phyloP scores from a whole-genome alignment of 2,113 vertebrate genomes.

The Hiodon tergisus region DNA sequence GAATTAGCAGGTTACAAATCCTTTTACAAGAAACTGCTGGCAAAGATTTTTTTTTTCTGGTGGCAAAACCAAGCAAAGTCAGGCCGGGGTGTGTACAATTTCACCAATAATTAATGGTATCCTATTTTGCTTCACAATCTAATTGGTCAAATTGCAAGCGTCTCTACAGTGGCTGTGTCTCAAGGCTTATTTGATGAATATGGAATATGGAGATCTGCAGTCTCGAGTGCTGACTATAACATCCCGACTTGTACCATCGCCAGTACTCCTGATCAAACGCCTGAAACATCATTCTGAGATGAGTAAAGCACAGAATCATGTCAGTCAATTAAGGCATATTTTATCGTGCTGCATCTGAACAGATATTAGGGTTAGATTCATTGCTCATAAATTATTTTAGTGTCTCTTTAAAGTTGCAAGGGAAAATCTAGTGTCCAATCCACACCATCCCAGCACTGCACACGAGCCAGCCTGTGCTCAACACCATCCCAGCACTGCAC shows the following conservation, averaged over 20 bases:
- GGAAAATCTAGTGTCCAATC: no score
- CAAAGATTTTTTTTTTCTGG: background rate
- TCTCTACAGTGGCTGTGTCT: background rate
- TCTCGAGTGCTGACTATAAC: background rate
- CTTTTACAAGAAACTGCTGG: conserved; percentile 14
- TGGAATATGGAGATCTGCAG: background rate
- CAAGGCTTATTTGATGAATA: background rate
- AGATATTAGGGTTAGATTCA: background rate
- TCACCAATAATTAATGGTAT: background rate
- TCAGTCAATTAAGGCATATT: background rate
- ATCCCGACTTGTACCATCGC: background rate
- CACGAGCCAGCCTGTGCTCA: no score
- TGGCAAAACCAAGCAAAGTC: background rate
- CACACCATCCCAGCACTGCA: no score
- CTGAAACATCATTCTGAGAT: background rate
- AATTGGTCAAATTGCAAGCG: background rate
- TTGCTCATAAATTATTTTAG: background rate
- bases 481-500: no score
- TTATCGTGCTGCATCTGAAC: background rate
- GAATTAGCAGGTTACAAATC: conserved; percentile 42
- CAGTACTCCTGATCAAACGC: background rate
- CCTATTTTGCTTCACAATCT: background rate
- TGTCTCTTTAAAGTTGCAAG: no score
- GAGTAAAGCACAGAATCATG: background rate
- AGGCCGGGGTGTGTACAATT: background rate